phyloP scores from a whole-genome alignment of 2,888 invertebrate genomes.

The Yponomeuta evonymella region DNA sequence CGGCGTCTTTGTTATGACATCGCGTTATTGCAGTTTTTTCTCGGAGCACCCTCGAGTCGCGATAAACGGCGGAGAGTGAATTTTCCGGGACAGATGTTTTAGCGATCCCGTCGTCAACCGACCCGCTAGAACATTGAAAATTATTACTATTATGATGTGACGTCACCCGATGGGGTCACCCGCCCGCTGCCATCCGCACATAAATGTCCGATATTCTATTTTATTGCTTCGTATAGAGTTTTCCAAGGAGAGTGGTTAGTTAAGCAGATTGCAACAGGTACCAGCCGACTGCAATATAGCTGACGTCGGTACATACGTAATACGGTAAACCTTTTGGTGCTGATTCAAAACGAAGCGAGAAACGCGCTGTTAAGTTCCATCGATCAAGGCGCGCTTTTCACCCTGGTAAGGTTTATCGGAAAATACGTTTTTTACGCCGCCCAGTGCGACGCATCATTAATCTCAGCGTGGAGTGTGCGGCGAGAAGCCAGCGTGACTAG shows the following conservation, averaged over 20 bases:
- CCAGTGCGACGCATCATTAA: neutral
- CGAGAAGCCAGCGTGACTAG: slow-evolving; percentile 17
- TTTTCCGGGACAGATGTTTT: slow-evolving; percentile 75
- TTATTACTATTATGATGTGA: slow-evolving; percentile 41
- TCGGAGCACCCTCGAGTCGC: slow-evolving; percentile 61
- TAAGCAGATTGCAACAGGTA: neutral
- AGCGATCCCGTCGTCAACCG: slow-evolving; percentile 43
- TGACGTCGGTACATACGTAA: neutral
- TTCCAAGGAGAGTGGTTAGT: neutral
- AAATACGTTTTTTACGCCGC: neutral
- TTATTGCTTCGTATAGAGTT: slow-evolving; percentile 10
- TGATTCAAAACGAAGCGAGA: neutral
- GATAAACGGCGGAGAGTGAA: slow-evolving; percentile 67
- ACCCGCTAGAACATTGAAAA: slow-evolving; percentile 56
- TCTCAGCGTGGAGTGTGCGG: slow-evolving; percentile 16
- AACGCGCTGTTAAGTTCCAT: neutral
- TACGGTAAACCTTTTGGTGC: neutral
- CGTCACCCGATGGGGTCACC: slow-evolving; percentile 12
- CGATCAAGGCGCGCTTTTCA: neutral
- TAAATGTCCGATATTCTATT: slow-evolving; percentile 9
- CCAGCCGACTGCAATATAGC: neutral
- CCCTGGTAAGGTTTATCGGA: neutral
- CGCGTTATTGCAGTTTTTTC: slow-evolving; percentile 74
- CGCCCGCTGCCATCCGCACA: slow-evolving; percentile 2
- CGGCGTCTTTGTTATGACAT: slow-evolving; percentile 74